Evolutionary conservation across 2,888 invertebrate genomes (phyloP), one percentile per base, ranked within the genome.

Genomic region (Adelphocoris suturalis): DNA sequence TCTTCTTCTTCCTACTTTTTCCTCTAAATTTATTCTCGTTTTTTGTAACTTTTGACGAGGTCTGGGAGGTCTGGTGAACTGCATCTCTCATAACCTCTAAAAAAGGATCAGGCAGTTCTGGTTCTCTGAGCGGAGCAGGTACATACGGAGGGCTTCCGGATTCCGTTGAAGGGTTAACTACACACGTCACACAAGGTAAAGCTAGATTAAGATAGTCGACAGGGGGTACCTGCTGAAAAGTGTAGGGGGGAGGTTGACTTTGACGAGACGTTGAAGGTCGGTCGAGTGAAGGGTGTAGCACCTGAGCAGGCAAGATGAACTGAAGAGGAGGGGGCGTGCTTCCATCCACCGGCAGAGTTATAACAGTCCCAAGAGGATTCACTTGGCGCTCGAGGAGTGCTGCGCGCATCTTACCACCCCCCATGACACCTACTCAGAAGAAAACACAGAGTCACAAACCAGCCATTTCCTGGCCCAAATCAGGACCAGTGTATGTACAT

Each of bases 311-410:
- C 81, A 84, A 46, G 61, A 82, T 84, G 82, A 61, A 84, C 82
- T 82, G 81, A 12, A 84, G 82, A 16, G 89, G 89, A 27, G 89
- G 89, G 27, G 89, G 82, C 11, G 82, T 89, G 52, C 89, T 84
- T 14, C 82, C 90, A 16, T 90, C 90, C 19, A 84, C 75, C n/a
- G 91, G 91, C 13, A 91, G 90, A 37, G 94, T 95, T 93, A 95
- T 95, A 92, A 96, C 97, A 90, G 96, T 96, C 92, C 97, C 97
- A 93, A 96, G 94, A 89, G 96, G 97, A 94, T 96, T 97, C 93
- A 97, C 97, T 92, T 96, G 96, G 93, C 96, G 96, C 93, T 95
- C 95, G 93, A 96, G 95, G 92, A 94, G 94, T 92, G 93, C 93
- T 93, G 94, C 93, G 93, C 93, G 57, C 91, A 91, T 93, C 93